These are phyloP conservation scores for Leptinotarsa texana DNA, from an alignment of 1,140 invertebrate species.

Conservation along the genomic window DNA sequence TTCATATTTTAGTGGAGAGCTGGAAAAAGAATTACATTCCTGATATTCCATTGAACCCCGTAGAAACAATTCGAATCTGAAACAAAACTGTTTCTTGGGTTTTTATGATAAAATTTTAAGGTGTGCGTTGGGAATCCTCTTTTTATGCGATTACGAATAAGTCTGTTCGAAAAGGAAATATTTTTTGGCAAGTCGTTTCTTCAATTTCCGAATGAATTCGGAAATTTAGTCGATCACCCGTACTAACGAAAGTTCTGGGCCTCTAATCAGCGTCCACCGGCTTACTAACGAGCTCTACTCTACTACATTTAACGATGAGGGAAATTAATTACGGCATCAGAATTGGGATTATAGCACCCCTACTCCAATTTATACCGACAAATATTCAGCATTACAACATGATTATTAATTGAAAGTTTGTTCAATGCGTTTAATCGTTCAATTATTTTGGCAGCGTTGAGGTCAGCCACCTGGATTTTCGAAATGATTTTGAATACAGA, in stretches of 20 bases:
- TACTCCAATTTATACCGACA: conserved; percentile 28
- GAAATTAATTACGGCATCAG: conserved; percentile 32
- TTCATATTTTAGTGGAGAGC: no score
- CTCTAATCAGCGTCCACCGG: conserved; percentile 30
- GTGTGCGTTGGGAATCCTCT: no score
- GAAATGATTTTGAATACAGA: no score
- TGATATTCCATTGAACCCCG: no score
- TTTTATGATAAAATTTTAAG: no score
- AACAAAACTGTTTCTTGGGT: no score
- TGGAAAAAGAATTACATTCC: no score
- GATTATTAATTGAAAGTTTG: conserved; percentile 30
- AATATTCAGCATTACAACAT: conserved; percentile 29
- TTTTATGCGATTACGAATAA: no score
- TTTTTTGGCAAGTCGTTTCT: no score
- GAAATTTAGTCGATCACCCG: background rate
- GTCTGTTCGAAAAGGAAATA: no score
- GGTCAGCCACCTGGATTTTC: background rate
- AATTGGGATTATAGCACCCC: conserved; percentile 31
- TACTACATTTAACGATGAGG: conserved; percentile 32
- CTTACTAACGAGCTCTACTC: conserved; percentile 27
- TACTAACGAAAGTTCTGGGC: background rate
- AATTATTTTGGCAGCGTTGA: conserved; percentile 16
- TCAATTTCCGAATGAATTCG: no score
- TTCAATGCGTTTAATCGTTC: conserved; percentile 26
- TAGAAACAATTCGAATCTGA: no score